Percentiles rank a stretch among this genome's conserved stretches.
Conservation (phyloP, 2,888 invertebrate genomes). For the Ernsta delagoae region DNA sequence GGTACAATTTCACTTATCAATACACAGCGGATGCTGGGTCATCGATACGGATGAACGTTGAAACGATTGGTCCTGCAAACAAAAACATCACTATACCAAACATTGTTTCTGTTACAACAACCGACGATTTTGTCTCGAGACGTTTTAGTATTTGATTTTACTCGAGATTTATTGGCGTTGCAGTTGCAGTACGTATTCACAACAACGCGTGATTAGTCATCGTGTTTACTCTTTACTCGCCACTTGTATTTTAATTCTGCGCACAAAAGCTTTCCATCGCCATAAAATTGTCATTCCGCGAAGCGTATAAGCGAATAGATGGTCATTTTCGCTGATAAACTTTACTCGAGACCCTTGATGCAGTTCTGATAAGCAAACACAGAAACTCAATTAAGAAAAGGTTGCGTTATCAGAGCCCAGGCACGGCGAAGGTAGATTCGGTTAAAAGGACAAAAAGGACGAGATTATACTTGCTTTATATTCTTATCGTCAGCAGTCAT, state of each 20-base stretch:
- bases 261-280: conserved; percentile 43
- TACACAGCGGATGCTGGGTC: conserved; percentile 62
- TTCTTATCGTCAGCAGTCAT: conserved; percentile 76
- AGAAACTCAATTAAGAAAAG: conserved; percentile 80
- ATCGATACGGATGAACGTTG: conserved; percentile 47
- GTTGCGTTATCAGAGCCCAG: conserved; percentile 75
- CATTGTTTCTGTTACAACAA: conserved; percentile 8
- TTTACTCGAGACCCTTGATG: conserved; percentile 58
- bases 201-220: conserved; percentile 51
- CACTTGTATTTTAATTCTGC: conserved; percentile 45
- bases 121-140: conserved; percentile 19
- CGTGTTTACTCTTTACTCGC: conserved; percentile 46
- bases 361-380: conserved; percentile 78
- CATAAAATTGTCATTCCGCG: conserved; percentile 50
- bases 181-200: conserved; percentile 49
- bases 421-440: conserved; percentile 57
- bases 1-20: conserved; percentile 64
- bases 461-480: conserved; percentile 60
- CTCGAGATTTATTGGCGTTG: conserved; percentile 49
- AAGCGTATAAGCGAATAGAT: conserved; percentile 53
- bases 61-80: conserved; percentile 2
- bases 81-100: conserved; percentile 1
- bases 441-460: conserved; percentile 65
- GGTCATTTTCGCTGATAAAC: conserved; percentile 68
- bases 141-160: conserved; percentile 49